Conservation (phyloP, 2,797 vertebrate species). For the Pogoniulus pusillus region DNA sequence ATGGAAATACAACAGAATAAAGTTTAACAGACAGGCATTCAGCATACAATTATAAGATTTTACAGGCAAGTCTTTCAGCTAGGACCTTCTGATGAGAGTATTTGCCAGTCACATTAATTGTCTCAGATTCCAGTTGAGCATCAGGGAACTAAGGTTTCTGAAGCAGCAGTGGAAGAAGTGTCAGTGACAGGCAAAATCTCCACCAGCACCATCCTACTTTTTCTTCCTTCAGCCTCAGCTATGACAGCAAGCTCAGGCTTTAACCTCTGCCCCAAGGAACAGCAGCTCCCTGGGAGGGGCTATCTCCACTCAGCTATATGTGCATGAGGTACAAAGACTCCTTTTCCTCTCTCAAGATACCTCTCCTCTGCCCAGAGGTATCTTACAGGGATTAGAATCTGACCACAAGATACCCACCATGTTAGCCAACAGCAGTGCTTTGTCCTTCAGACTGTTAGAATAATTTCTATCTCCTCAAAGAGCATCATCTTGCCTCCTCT, state of each 20-base stretch:
- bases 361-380: neutral
- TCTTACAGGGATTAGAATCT: neutral
- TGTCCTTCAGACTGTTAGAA: neutral
- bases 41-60: neutral
- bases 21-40: neutral
- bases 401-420: neutral
- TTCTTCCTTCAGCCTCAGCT: neutral
- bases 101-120: neutral
- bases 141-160: neutral
- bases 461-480: neutral
- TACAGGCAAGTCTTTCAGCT: neutral
- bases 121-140: neutral
- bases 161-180: neutral
- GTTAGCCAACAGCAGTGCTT: neutral
- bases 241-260: neutral
- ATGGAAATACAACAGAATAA: neutral
- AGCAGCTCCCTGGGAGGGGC: neutral
- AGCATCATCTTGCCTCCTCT: neutral
- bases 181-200: neutral
- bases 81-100: neutral
- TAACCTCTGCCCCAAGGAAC: neutral
- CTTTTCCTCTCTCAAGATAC: neutral
- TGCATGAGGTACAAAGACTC: neutral
- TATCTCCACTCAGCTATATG: neutral
- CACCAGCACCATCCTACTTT: neutral